Conservation (phyloP, 1,140 invertebrate species). For the Drosophila varians region DNA sequence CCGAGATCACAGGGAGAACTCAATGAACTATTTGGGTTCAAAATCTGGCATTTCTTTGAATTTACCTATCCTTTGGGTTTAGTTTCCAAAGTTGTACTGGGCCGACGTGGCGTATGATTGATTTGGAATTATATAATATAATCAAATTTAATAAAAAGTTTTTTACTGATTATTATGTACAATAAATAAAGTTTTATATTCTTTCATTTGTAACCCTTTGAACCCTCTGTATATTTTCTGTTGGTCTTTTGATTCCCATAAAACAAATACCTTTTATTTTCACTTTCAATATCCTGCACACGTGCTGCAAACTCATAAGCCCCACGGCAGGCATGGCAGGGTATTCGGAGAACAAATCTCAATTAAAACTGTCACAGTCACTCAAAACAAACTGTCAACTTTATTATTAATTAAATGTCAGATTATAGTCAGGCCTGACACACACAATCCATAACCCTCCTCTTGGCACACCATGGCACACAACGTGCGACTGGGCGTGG, state of each 20-base stretch:
- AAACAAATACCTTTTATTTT: background rate
- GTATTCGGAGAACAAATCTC: slow-evolving; percentile 70
- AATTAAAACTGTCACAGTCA: slow-evolving; percentile 82
- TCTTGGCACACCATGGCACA: background rate
- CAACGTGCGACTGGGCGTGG: slow-evolving; percentile 12
- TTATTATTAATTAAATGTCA: slow-evolving; percentile 83
- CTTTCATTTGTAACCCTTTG: no score
- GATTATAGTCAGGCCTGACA: slow-evolving; percentile 71
- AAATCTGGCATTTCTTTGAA: background rate
- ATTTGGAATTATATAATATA: background rate
- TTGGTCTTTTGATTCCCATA: background rate
- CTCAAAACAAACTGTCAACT: slow-evolving; percentile 81
- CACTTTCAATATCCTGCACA: background rate
- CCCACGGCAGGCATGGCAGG: slow-evolving; percentile 27
- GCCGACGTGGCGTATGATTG: background rate
- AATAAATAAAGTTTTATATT: no score
- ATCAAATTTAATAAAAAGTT: no score
- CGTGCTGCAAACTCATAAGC: slow-evolving; percentile 28
- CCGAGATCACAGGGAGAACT: background rate
- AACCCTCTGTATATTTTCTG: background rate
- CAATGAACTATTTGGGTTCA: background rate
- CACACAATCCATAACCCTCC: slow-evolving; percentile 24
- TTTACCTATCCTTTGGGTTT: no score
- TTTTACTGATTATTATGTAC: no score
- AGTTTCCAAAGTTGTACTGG: no score